Percentiles rank a stretch among this genome's conserved stretches.
These are phyloP conservation scores for Platynereis dumerilii DNA, from an alignment of 2,888 invertebrate genomes.

Conservation along the genomic window DNA sequence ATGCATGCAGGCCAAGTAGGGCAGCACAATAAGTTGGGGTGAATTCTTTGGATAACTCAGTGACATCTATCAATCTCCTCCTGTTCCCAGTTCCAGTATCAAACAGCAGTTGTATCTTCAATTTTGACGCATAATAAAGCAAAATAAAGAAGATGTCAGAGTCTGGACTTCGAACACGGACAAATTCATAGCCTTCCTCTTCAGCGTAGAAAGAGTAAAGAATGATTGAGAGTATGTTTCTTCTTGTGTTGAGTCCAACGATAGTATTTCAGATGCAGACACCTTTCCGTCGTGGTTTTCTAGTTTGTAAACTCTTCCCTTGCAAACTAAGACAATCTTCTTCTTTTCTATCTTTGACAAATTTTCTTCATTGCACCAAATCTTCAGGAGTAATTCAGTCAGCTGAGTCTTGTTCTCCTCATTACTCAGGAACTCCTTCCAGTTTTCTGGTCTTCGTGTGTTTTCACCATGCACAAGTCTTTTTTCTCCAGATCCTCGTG, in stretches of 20 bases:
- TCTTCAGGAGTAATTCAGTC: constrained; percentile 10
- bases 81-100: constrained; percentile 26
- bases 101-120: constrained; percentile 22
- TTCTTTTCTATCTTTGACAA: no score
- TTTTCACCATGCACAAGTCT: constrained; percentile 10
- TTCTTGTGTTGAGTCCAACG: constrained; percentile 16
- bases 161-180: constrained; percentile 25
- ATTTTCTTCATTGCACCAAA: neutral
- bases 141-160: constrained; percentile 24
- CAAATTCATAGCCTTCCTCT: constrained; percentile 20
- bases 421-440: constrained; percentile 22
- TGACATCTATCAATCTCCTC: constrained; percentile 21
- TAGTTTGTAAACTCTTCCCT: no score
- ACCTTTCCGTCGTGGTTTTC: no score
- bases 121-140: constrained; percentile 16
- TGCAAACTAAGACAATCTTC: neutral
- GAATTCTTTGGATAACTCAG: constrained; percentile 18
- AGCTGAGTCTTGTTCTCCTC: constrained; percentile 22
- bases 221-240: constrained; percentile 22
- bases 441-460: constrained; percentile 21
- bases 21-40: constrained; percentile 21
- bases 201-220: constrained; percentile 25
- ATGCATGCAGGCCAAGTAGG: constrained; percentile 26
- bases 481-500: constrained; percentile 13
- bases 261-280: no score